Percentiles rank a stretch among this genome's conserved stretches.
These are phyloP conservation scores for Meloidogyne hapla DNA, from an alignment of 1,140 invertebrate species.

Conservation along the genomic window DNA sequence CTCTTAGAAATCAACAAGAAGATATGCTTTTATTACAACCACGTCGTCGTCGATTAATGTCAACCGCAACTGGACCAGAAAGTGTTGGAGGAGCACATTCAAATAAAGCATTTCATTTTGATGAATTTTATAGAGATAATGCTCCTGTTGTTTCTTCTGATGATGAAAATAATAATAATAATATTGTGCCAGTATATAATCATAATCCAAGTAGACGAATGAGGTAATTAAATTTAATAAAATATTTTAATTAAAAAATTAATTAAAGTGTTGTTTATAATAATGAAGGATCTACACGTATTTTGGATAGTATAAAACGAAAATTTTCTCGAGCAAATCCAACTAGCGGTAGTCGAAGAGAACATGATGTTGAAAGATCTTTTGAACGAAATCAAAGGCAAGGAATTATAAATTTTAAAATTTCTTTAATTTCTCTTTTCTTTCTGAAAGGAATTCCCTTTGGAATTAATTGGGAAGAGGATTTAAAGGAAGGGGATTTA, in stretches of 20 bases:
- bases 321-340: background rate
- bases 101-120: conserved; percentile 13
- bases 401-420: background rate
- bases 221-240: conserved; percentile 23
- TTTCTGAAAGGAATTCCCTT: too few species aligned
- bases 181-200: conserved; percentile 39
- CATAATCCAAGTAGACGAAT: conserved; percentile 37
- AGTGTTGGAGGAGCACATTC: background rate
- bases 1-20: conserved; percentile 35
- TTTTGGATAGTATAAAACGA: background rate
- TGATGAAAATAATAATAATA: background rate
- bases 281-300: conserved; percentile 4
- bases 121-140: background rate
- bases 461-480: too few species aligned
- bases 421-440: too few species aligned
- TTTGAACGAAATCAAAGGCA: background rate
- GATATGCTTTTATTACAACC: conserved; percentile 49
- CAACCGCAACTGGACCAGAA: conserved; percentile 28
- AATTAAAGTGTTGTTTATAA: background rate
- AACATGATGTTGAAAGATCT: background rate
- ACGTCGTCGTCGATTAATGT: conserved; percentile 44
- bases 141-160: background rate
- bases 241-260: background rate
- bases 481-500: too few species aligned
- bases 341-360: background rate